phyloP scores from a whole-genome alignment of 2,888 invertebrate species.

The Diplazon laetatorius region DNA sequence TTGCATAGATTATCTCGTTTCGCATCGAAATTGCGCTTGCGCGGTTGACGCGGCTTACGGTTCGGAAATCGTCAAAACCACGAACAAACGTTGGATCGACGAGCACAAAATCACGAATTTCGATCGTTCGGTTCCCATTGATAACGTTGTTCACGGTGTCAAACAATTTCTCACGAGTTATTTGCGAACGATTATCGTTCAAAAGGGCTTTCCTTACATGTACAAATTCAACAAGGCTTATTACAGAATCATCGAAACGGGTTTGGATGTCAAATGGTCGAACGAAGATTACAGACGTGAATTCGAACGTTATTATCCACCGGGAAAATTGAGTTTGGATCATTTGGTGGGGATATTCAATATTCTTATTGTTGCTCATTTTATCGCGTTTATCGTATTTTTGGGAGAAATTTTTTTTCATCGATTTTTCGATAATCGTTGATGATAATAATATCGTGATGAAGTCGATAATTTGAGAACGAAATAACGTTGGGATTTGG shows the following conservation, averaged over 20 bases:
- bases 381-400: constrained; percentile 9
- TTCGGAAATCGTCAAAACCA: not conserved
- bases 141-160: constrained; percentile 19
- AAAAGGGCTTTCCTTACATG: constrained; percentile 60
- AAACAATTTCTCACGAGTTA: constrained; percentile 37
- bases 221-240: constrained; percentile 42
- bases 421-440: too few relatives aligned
- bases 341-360: constrained; percentile 56
- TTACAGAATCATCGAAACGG: constrained; percentile 36
- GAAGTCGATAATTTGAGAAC: too few relatives aligned
- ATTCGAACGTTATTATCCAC: not conserved
- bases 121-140: too few relatives aligned
- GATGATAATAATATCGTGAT: too few relatives aligned
- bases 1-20: constrained; percentile 47
- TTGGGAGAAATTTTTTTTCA: constrained; percentile 35
- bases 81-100: too few relatives aligned
- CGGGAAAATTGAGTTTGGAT: constrained; percentile 14
- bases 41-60: constrained; percentile 17
- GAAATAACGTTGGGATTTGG: too few relatives aligned
- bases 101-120: too few relatives aligned
- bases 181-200: constrained; percentile 53
- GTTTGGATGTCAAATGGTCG: constrained; percentile 40
- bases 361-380: constrained; percentile 11
- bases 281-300: too few relatives aligned
- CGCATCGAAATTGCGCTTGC: constrained; percentile 50